Evolutionary conservation across 2,888 invertebrate species (phyloP), one percentile per base, ranked within the genome.

Genomic region (Crematogaster levior): DNA sequence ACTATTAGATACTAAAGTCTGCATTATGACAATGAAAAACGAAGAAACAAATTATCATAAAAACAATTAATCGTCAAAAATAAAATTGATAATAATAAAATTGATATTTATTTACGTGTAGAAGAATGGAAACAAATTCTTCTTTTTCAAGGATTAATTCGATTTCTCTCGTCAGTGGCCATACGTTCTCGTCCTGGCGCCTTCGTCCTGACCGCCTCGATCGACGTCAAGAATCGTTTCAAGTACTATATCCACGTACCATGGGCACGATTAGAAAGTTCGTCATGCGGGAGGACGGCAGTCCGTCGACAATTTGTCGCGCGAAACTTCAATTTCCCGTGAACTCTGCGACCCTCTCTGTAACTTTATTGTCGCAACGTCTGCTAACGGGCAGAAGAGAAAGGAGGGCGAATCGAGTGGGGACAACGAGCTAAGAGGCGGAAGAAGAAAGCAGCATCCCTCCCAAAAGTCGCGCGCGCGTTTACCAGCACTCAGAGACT

Each of bases 291-390:
- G 81, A 83, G 70, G 63, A 79, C 68, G 51, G 61, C 27, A 60
- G 77, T 70, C 58, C 82, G 84, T 79, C 82, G 83, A 86, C 89
- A 88, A 89, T 89, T 89, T 89, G 83, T 85, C 89, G 85, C 70
- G 84, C 77, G 79, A 89, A 89, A 89, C 89, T 89, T 89, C 89
- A 88, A 89, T 89, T 89, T 86, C 86, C 86, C 84, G 86, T 84
- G 83, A 88, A 89, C 89, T 84, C 84, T 53, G 72, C 72, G 81
- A 46, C 75, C 80, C 77, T 79, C 77, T 58, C 83, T 40, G 84
- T 85, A 88, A 89, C 86, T 89, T 89, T 85, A 89, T 89, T 87
- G 89, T 86, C 88, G 84, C 77, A 84, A 74, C 80, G 73, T 85
- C 86, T 82, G 85, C 85, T 81, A 84, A 84, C 85, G 77, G 83